Conservation (phyloP, 2,797 vertebrate genomes). For the Arremon aurantiirostris region DNA sequence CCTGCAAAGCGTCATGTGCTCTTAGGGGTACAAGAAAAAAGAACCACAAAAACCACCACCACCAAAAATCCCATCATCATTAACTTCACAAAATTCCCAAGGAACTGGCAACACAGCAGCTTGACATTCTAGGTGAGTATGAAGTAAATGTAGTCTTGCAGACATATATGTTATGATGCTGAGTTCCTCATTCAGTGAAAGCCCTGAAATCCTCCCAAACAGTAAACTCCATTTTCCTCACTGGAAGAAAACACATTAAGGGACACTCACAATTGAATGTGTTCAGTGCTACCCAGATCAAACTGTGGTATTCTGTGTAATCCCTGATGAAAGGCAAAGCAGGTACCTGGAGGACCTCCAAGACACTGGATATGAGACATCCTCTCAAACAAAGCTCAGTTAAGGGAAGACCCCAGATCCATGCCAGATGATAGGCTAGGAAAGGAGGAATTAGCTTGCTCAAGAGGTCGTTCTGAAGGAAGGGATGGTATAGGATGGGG, state of each 20-base stretch:
- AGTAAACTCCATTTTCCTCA: not conserved
- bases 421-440: not conserved
- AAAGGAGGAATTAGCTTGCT: not conserved
- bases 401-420: not conserved
- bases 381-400: not conserved
- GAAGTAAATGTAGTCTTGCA: not conserved
- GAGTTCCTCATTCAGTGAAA: not conserved
- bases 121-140: not conserved
- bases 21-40: not conserved
- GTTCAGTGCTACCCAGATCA: not conserved
- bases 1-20: not conserved
- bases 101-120: not conserved
- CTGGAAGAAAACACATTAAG: not conserved
- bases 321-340: not conserved
- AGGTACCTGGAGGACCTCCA: not conserved
- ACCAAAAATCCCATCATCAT: not conserved
- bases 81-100: not conserved
- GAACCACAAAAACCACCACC: not conserved
- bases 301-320: not conserved
- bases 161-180: fast-evolving
- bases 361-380: not conserved
- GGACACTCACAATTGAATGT: not conserved
- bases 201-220: not conserved
- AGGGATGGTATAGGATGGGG: not conserved
- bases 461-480: not conserved